Percentiles rank a stretch among this genome's conserved stretches.
Evolutionary conservation across 2,113 vertebrate species (phyloP).

Genomic region (Nannospalax galili): DNA sequence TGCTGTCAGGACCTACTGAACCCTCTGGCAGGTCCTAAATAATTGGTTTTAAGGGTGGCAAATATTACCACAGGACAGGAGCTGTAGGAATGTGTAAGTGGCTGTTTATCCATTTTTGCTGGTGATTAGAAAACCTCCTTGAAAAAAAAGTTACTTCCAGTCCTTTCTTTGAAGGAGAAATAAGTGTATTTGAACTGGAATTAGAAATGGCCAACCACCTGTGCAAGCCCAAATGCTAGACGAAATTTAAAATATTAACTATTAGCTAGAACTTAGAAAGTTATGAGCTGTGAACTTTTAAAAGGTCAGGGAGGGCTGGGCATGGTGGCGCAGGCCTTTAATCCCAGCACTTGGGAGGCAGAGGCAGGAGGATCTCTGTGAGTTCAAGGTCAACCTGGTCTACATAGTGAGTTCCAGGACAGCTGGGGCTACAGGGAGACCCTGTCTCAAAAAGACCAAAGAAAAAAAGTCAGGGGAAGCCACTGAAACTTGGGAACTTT

Average conservation of each 20-base stretch:
- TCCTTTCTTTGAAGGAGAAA: constrained; percentile 1
- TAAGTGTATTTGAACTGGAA: background rate
- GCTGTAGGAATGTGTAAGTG: background rate
- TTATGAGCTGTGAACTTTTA: background rate
- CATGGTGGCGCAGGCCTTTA: too few relatives aligned
- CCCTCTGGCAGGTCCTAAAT: too few relatives aligned
- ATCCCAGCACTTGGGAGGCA: too few relatives aligned
- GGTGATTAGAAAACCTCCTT: background rate
- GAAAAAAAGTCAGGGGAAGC: too few relatives aligned
- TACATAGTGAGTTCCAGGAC: too few relatives aligned
- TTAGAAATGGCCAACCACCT: background rate
- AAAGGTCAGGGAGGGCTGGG: background rate
- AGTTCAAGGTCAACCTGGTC: too few relatives aligned
- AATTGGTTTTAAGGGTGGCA: background rate
- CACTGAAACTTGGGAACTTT: background rate
- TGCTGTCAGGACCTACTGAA: too few relatives aligned
- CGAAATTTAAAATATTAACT: background rate
- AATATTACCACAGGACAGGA: background rate
- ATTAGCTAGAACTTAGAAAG: constrained; percentile 32
- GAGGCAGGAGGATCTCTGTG: too few relatives aligned
- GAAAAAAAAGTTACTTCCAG: background rate
- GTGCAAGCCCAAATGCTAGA: constrained; percentile 10
- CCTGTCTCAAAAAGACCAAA: too few relatives aligned
- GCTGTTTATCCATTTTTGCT: background rate
- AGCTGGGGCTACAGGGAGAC: too few relatives aligned